phyloP scores from a whole-genome alignment of 23 tunicate species.

The Ciona savignyi region DNA sequence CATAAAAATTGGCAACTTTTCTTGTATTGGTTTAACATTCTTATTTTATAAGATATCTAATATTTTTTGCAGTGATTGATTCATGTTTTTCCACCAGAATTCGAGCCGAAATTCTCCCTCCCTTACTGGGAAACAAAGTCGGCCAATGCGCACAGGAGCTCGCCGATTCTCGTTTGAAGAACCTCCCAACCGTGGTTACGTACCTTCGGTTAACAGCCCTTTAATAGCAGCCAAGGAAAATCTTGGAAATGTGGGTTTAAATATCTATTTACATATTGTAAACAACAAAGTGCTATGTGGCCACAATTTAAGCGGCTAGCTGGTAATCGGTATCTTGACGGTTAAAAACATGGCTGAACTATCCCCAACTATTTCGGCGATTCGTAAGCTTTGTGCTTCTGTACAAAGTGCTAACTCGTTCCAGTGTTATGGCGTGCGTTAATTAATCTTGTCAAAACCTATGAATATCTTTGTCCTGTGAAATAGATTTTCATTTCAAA shows the following conservation, averaged over 20 bases:
- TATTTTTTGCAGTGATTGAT: background rate
- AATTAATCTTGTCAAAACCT: no score
- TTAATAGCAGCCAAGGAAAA: slow-evolving; percentile 14
- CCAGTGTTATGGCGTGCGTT: no score
- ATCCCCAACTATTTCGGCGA: no score
- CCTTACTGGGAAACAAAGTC: background rate
- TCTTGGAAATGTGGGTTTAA: background rate
- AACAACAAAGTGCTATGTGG: background rate
- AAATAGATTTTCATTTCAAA: background rate
- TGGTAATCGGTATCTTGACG: no score
- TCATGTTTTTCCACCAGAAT: no score
- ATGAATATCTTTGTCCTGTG: no score
- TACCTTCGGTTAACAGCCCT: slow-evolving; percentile 58
- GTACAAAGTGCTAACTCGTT: no score
- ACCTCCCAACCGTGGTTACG: slow-evolving; percentile 22
- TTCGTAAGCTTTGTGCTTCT: no score
- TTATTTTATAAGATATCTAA: background rate
- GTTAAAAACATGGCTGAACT: no score
- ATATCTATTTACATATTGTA: background rate
- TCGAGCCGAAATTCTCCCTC: background rate
- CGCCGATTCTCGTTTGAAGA: slow-evolving; percentile 43
- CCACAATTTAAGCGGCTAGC: background rate
- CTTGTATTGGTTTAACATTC: background rate
- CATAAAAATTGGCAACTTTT: no score
- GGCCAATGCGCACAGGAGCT: slow-evolving; percentile 11